Evolutionary conservation across 2,888 invertebrate species (phyloP), one percentile per base, ranked within the genome.

Genomic region (Archaeoteleia sp.): DNA sequence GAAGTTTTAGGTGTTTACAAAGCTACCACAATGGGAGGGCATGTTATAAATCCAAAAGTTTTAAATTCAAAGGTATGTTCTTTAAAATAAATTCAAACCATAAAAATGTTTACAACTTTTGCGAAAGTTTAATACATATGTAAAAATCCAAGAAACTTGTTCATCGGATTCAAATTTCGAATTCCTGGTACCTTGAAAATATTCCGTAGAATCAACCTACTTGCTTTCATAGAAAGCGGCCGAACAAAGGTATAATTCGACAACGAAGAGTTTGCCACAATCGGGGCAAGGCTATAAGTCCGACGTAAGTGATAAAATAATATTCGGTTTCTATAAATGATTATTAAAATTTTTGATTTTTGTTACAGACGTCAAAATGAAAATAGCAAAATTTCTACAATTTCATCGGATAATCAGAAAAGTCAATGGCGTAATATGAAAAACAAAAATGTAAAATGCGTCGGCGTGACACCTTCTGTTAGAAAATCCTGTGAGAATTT

Each of bases 1-100:
- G 91, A 92, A 82, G 87, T 89, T 1, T 14, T 69, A 1, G 74
- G 73, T 14, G 63, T 86, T 29, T 80, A 78, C 51, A 68, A 75
- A n/a, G n/a, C n/a, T 40, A 62, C 45, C 25, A 32, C 49, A 8
- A 61, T 75, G 12, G 73, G 76, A 29, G 61, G 76, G 15, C 78
- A 73, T 57, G 75, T 82, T 17, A 74, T 86, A 3, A 87, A 86
- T 78, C 86, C 87, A 8, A 87, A 86, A 78, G 74, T 81, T 1
- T 79, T 87, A 30, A 76, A 80, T 45, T 86, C 86, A 1, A 81
- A 84, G 78, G 84, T 83, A 75, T 34, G 34, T 9, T 15, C 14
- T 12, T 20, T 27, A 9, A 29, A 39, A 14, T 20, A 25, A 53
- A 10, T 5, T 43, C 8, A 37, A 29, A 30, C 27, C 9, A 29